Conservation (phyloP, 2,113 vertebrate genomes). For the Indicator indicator region DNA sequence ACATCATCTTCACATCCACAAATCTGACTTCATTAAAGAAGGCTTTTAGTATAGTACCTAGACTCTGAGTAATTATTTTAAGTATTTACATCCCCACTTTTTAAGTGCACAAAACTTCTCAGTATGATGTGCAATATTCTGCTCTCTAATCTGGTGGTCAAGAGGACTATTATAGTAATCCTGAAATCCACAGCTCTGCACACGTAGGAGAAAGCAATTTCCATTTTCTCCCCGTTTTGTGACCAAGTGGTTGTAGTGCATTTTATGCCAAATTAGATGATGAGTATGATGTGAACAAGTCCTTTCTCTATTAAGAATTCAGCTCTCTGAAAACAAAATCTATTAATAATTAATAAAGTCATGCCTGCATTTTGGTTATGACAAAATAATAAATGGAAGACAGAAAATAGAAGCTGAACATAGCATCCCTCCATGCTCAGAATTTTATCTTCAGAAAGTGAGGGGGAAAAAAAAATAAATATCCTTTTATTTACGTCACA, state of each 20-base stretch:
- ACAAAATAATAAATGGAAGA: neutral
- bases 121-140: neutral
- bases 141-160: neutral
- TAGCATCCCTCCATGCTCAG: neutral
- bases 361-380: neutral
- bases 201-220: neutral
- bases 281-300: neutral
- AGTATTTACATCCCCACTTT: neutral
- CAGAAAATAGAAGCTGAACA: neutral
- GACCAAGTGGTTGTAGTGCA: neutral
- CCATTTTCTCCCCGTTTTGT: neutral
- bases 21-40: neutral
- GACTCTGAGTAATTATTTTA: neutral
- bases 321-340: neutral
- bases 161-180: neutral
- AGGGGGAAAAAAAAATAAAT: rapidly evolving
- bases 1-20: neutral
- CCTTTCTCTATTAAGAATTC: neutral
- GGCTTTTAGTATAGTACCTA: neutral
- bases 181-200: neutral
- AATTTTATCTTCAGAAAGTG: neutral
- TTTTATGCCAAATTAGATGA: neutral
- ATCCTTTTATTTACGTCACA: neutral
- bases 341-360: neutral
- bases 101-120: neutral